Evolutionary conservation across 1,140 invertebrate genomes (phyloP).

Genomic region (Geopemphigus sp.): DNA sequence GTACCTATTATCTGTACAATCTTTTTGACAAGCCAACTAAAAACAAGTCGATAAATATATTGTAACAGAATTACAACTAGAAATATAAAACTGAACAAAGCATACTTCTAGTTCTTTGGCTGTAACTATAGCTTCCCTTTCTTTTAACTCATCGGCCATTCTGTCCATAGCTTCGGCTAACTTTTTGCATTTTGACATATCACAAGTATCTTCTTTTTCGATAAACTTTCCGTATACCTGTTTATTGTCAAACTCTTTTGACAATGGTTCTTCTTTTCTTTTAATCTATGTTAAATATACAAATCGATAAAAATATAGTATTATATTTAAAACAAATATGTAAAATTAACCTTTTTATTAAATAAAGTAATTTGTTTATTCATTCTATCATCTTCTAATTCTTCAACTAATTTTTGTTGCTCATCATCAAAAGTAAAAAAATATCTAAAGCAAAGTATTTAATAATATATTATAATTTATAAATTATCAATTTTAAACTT

Average conservation of each 20-base stretch:
- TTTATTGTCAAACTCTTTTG: slow-evolving; percentile 33
- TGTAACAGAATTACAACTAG: neutral
- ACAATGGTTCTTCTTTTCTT: slow-evolving; percentile 1
- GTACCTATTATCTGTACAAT: neutral
- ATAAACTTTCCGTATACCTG: neutral
- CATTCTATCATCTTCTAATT: too few species aligned
- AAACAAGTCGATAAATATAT: neutral
- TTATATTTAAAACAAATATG: neutral
- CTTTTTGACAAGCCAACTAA: slow-evolving; percentile 1
- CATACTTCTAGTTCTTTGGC: slow-evolving; percentile 40
- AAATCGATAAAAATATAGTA: neutral
- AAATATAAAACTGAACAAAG: neutral
- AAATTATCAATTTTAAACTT: neutral
- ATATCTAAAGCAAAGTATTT: neutral
- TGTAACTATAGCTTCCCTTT: slow-evolving; percentile 6
- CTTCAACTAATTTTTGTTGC: neutral
- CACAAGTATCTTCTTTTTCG: slow-evolving; percentile 12
- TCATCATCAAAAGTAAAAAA: neutral
- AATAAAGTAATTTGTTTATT: slow-evolving; percentile 30
- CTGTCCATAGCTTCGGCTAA: neutral
- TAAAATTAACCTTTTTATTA: slow-evolving; percentile 26
- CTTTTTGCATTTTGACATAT: slow-evolving; percentile 3
- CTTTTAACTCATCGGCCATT: neutral
- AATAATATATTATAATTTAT: neutral
- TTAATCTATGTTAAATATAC: slow-evolving; percentile 7